These are phyloP conservation scores for Ondatra zibethicus DNA, from an alignment of 2,113 vertebrate species.

Conservation along the genomic window DNA sequence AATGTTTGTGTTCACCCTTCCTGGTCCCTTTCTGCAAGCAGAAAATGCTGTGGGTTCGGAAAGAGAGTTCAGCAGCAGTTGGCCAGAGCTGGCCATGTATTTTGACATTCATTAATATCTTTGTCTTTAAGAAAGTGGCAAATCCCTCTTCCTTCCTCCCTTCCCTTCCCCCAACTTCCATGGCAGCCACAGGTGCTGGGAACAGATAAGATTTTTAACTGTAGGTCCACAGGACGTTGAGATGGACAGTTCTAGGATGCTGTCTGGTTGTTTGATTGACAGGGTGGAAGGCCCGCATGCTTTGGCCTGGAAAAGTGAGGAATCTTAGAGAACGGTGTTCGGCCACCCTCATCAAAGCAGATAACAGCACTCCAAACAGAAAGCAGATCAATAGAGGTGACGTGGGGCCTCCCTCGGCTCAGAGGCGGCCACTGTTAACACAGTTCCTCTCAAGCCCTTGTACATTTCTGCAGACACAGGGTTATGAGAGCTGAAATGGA, in stretches of 20 bases:
- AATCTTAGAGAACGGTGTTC: background rate
- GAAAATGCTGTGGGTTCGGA: background rate
- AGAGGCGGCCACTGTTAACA: background rate
- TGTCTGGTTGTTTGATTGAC: background rate
- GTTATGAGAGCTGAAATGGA: background rate
- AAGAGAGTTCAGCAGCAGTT: too few relatives aligned
- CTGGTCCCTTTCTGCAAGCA: background rate
- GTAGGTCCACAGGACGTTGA: background rate
- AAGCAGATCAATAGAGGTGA: background rate
- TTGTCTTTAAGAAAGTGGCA: background rate
- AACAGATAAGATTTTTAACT: background rate
- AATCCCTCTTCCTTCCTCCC: background rate
- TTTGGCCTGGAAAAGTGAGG: background rate
- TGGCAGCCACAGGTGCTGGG: background rate
- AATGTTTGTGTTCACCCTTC: background rate
- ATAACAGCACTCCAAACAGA: background rate
- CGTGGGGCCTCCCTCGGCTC: background rate
- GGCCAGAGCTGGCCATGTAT: rapidly evolving
- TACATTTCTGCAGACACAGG: background rate
- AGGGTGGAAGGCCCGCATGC: background rate
- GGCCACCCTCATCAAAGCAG: background rate
- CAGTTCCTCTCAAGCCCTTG: background rate
- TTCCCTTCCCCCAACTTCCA: background rate
- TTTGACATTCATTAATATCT: background rate
- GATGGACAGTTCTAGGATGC: background rate